Evolutionary conservation across 92 coral and sea anemone species (phyloP).

Genomic region (Palythoa grandis): DNA sequence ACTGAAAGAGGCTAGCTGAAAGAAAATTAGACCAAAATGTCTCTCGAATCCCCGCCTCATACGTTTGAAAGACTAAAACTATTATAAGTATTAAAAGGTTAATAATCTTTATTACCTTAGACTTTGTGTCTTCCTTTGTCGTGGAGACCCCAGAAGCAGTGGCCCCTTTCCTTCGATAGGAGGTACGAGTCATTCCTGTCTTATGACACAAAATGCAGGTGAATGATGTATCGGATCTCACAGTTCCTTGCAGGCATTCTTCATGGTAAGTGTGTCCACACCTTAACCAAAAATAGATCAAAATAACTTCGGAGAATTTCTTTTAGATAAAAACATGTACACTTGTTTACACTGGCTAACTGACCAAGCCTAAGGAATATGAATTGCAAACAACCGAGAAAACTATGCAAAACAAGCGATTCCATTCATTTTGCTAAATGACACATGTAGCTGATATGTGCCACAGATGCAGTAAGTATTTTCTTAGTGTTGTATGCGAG

Average conservation of each 20-base stretch:
- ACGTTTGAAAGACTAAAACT: not conserved
- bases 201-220: constrained; percentile 86
- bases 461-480: not conserved
- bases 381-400: too few species aligned
- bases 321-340: not conserved
- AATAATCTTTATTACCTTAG: not conserved
- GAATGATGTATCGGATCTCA: constrained; percentile 77
- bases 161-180: constrained; percentile 63
- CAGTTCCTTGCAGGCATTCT: constrained; percentile 77
- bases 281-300: constrained; percentile 30
- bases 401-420: too few species aligned
- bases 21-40: too few species aligned
- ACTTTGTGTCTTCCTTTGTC: constrained; percentile 29
- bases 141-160: constrained; percentile 27
- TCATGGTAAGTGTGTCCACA: constrained; percentile 85
- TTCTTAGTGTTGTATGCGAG: not conserved
- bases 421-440: too few species aligned
- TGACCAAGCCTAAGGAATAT: too few species aligned
- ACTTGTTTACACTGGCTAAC: too few species aligned
- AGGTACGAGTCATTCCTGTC: constrained; percentile 70
- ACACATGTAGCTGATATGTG: not conserved
- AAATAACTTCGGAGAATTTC: too few species aligned
- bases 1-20: too few species aligned
- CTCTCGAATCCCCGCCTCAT: too few species aligned
- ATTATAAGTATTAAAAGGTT: not conserved